These are phyloP conservation scores for Nasonia longicornis DNA, from an alignment of 1,140 invertebrate genomes.

Conservation along the genomic window DNA sequence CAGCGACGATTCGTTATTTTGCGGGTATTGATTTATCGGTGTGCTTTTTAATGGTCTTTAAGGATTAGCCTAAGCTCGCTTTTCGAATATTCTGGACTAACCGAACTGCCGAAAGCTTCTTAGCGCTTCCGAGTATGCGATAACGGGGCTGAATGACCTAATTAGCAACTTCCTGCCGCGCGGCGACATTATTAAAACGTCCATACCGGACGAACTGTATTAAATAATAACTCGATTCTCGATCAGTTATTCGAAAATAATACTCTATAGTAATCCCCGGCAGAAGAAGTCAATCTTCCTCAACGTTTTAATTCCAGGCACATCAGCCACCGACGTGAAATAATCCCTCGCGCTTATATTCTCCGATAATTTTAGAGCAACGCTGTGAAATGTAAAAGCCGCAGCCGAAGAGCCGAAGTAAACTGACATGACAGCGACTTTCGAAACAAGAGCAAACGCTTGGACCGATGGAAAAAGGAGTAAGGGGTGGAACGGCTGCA, in stretches of 20 bases:
- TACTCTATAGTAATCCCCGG: neutral
- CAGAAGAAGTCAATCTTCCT: slow-evolving; percentile 49
- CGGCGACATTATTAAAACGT: too few species aligned
- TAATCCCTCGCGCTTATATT: slow-evolving; percentile 37
- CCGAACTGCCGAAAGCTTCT: too few species aligned
- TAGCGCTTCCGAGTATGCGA: neutral
- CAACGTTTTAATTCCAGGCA: neutral
- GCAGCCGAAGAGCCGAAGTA: slow-evolving; percentile 41
- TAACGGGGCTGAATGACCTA: neutral
- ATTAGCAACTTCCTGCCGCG: neutral
- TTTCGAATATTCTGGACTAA: too few species aligned
- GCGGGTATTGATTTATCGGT: too few species aligned
- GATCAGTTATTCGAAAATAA: too few species aligned
- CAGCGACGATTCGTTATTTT: too few species aligned
- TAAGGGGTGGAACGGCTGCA: neutral
- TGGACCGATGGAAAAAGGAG: slow-evolving; percentile 20
- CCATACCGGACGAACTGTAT: too few species aligned
- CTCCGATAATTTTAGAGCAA: slow-evolving; percentile 14
- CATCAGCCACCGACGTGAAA: neutral
- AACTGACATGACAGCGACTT: slow-evolving; percentile 51
- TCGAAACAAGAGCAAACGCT: neutral
- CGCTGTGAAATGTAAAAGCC: slow-evolving; percentile 33
- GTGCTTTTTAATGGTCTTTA: too few species aligned
- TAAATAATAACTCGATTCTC: too few species aligned
- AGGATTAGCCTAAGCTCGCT: too few species aligned